Evolutionary conservation across 2,113 vertebrate species (phyloP), one percentile per base, ranked within the genome.

Genomic region (Oplegnathus fasciatus): DNA sequence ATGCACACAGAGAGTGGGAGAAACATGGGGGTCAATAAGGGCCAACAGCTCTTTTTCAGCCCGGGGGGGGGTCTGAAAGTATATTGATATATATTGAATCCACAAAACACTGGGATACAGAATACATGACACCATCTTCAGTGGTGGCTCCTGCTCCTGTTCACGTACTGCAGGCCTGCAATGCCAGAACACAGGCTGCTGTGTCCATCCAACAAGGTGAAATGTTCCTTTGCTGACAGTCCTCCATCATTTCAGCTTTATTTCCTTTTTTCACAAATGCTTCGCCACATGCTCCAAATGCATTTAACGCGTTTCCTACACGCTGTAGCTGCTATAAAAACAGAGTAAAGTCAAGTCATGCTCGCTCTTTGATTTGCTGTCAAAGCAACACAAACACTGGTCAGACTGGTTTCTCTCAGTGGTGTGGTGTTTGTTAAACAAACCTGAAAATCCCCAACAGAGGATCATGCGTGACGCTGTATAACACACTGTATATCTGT

Each of bases 381-480:
- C 77, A 85, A 28, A 3, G 74, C 65, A 66, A 68, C 62, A 79
- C 0, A 8, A 54, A 64, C 65, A 78, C 89, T 75, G 80, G 89
- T 91, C 71, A 0, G 66, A 94, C 94, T 86, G 93, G 94, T 94
- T 91, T 87, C 52, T 50, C 54, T 40, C 17, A 3, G 30, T 6
- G 10, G 13, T 14, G 46, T 4, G 2, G 5, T 84, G 85, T 75
- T 77, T 74, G 62, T 26, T 73, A 83, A 82, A 85, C 75, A 88
- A 81, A 78, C 55, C 26, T 8, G 4, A 61, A 55, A 72, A 46
- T 52, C 79, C n/a, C 64, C 18, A 42, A 65, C 70, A 74, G 50
- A 60, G 18, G 42, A 32, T 40, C 26, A 13, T 14, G 37, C 57
- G 48, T 62, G 42, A 52, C 37, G n/a, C 18, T 32, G n/a, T 4